Conservation (phyloP, 2,113 vertebrate species). For the Lepidothrix coronata region DNA sequence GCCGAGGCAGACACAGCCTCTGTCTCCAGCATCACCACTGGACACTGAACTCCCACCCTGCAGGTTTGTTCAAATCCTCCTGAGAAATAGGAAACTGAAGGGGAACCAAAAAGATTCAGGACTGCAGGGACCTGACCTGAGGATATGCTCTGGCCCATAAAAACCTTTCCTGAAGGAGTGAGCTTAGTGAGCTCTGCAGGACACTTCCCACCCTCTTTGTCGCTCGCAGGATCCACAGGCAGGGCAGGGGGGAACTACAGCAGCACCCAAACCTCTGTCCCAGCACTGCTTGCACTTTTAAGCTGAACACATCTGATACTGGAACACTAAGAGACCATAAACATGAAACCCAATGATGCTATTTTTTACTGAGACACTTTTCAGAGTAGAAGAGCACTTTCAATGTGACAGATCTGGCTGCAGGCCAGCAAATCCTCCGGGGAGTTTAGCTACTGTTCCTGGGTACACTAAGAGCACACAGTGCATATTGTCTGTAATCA, state of each 20-base stretch:
- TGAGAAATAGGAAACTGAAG: background rate
- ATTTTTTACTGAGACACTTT: background rate
- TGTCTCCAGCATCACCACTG: background rate
- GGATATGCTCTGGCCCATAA: background rate
- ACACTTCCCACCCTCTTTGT: background rate
- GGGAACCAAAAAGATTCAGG: background rate
- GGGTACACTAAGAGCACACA: background rate
- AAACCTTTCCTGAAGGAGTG: rapidly evolving
- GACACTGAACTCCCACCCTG: background rate
- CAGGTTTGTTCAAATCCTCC: background rate
- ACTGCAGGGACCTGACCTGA: background rate
- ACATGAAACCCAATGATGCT: background rate
- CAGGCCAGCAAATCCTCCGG: background rate
- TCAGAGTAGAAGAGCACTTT: background rate
- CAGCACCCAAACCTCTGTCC: background rate
- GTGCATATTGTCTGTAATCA: constrained; percentile 3
- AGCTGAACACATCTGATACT: background rate
- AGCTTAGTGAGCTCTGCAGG: rapidly evolving
- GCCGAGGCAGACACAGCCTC: background rate
- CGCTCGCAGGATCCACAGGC: background rate
- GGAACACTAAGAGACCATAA: background rate
- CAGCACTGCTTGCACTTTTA: background rate
- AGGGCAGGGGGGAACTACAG: background rate
- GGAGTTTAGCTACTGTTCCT: background rate
- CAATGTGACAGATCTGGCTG: constrained; percentile 13